Conservation (phyloP, 2,797 vertebrate species). For the Lemur catta region DNA sequence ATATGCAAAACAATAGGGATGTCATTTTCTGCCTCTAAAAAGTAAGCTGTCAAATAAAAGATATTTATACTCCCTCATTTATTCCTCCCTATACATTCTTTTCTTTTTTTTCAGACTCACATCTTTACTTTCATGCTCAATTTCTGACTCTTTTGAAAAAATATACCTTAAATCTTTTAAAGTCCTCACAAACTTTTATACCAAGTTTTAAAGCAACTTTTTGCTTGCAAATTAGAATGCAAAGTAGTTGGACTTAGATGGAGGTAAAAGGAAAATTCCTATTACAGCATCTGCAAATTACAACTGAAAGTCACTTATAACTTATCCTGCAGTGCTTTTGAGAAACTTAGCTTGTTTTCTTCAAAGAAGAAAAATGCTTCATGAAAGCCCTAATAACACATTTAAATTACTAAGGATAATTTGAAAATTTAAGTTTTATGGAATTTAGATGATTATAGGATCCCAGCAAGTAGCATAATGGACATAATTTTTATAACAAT, state of each 20-base stretch:
- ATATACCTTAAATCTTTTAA: conserved; percentile 16
- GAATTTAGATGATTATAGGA: conserved; percentile 80
- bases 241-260: conserved; percentile 64
- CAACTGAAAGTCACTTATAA: conserved; percentile 77
- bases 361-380: conserved; percentile 79
- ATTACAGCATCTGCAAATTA: conserved; percentile 60
- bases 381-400: conserved; percentile 78
- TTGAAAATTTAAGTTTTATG: conserved; percentile 80
- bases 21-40: conserved; percentile 1
- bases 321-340: conserved; percentile 72
- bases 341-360: conserved; percentile 75
- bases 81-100: background rate
- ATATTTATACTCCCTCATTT: background rate
- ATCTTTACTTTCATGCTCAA: conserved; percentile 17
- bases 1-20: background rate
- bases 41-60: background rate
- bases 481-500: conserved; percentile 77
- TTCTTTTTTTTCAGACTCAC: background rate
- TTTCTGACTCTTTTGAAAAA: conserved; percentile 53
- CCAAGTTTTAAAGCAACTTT: conserved; percentile 57
- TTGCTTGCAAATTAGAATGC: conserved; percentile 70
- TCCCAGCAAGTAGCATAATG: conserved; percentile 73
- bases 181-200: background rate
- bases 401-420: conserved; percentile 77
- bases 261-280: conserved; percentile 74